These are phyloP conservation scores for Temnothorax longispinosus DNA, from an alignment of 1,140 invertebrate genomes.

Conservation along the genomic window DNA sequence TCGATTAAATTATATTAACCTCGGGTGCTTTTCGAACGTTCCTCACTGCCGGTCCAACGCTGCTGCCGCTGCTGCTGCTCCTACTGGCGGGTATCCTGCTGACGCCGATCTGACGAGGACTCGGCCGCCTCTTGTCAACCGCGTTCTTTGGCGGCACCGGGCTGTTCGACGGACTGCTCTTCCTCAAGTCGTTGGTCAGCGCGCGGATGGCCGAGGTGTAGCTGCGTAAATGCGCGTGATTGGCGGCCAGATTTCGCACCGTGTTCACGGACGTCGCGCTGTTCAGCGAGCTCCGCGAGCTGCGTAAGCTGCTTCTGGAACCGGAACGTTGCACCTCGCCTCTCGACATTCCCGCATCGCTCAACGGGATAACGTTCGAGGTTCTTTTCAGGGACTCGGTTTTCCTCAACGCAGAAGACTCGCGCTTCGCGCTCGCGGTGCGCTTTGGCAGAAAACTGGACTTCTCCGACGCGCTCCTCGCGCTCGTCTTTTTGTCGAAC, in stretches of 20 bases:
- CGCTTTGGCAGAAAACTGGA: conserved; percentile 81
- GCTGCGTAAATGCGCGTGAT: conserved; percentile 76
- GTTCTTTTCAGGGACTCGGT: conserved; percentile 63
- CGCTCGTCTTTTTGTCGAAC: conserved; percentile 49
- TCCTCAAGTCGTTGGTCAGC: conserved; percentile 81
- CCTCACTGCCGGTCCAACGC: conserved; percentile 84
- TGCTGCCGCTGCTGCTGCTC: conserved; percentile 91
- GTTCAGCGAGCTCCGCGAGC: conserved; percentile 93
- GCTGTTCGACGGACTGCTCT: conserved; percentile 68
- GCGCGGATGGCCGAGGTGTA: conserved; percentile 83
- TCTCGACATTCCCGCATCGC: conserved; percentile 23
- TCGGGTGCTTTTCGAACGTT: conserved; percentile 76
- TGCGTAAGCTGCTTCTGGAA: conserved; percentile 91
- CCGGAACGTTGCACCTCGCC: conserved; percentile 88
- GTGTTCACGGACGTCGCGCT: conserved; percentile 93
- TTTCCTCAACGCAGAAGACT: conserved; percentile 68
- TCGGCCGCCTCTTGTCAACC: conserved; percentile 80
- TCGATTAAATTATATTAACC: conserved; percentile 66
- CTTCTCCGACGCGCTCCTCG: conserved; percentile 57
- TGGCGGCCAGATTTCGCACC: conserved; percentile 88
- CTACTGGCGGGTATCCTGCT: conserved; percentile 89
- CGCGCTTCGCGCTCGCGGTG: conserved; percentile 76
- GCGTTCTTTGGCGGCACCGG: conserved; percentile 75
- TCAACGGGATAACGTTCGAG: background rate
- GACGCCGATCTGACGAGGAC: conserved; percentile 64